These are phyloP conservation scores for Acleris literana DNA, from an alignment of 2,888 invertebrate genomes.

Conservation along the genomic window DNA sequence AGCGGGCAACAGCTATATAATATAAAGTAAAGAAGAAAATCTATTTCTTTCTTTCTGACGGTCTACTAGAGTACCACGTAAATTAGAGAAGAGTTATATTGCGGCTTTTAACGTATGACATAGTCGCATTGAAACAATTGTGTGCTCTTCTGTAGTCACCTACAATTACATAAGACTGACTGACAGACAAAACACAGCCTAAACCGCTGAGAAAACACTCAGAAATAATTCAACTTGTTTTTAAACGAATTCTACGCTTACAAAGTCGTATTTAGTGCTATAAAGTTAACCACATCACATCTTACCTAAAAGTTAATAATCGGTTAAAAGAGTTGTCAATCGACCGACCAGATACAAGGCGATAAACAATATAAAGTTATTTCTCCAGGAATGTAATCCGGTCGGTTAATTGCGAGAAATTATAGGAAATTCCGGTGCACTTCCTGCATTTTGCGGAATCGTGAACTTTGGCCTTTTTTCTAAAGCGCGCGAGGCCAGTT, in stretches of 20 bases:
- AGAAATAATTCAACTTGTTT: no score
- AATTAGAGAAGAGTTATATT: no score
- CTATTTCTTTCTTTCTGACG: no score
- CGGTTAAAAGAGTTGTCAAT: not conserved
- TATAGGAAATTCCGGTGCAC: constrained; percentile 32
- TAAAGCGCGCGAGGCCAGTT: constrained; percentile 14
- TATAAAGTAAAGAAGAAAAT: no score
- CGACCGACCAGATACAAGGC: not conserved
- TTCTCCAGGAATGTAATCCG: constrained; percentile 6
- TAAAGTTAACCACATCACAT: not conserved
- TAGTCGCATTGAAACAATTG: no score
- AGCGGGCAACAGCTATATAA: no score
- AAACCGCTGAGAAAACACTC: no score
- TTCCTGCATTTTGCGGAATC: constrained; percentile 14
- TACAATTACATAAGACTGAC: no score
- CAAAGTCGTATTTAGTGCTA: not conserved
- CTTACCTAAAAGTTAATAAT: not conserved
- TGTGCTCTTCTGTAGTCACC: no score
- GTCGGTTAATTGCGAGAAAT: constrained; percentile 24
- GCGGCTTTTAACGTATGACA: no score
- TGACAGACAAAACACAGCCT: no score
- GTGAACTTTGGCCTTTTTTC: constrained; percentile 26
- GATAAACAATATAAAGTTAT: constrained; percentile 18
- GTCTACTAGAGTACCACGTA: no score
- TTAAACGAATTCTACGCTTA: not conserved